Evolutionary conservation across 1,140 invertebrate genomes (phyloP), one percentile per base, ranked within the genome.

Genomic region (Chlorops oryzae): DNA sequence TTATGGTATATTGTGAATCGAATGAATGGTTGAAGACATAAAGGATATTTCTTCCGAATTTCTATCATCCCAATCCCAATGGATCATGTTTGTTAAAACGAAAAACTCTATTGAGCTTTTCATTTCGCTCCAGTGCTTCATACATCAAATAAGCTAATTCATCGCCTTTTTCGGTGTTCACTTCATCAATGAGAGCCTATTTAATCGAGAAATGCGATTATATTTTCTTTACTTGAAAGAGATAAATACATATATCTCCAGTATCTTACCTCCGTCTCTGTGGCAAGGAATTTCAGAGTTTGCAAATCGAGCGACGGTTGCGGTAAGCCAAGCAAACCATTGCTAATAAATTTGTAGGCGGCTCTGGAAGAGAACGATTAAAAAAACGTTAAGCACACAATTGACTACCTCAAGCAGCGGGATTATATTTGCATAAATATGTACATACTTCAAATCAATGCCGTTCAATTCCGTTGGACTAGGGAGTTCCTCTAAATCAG

Each of bases 311-410:
- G 25, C 5, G 43, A 44, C 21, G 55, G 50, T 38, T 63, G 65
- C 2, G 65, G 61, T 15, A 60, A 54, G 9, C 65, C 65, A n/a
- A 58, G 50, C 12, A 68, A 47, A 1, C 56, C 65, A 23, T 61
- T 63, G 24, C 65, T 55, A 12, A 68, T 5, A 50, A 68, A 68
- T 5, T 27, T 44, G 12, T 68, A 68, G 10, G 58, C 52, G 13
- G 57, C 56, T 13, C 65, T 68, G 28, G 23, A 57, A 56, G 17
- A 2, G 28, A n/a, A 28, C 37, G 24, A 34, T 13, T 10, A 21
- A 7, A 17, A 7, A 28, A 25, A 15, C 41, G 21, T 12, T 5
- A 34, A n/a, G 9, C 41, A 34, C 4, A 25, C 23, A 27, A 35
- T 42, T 54, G 4, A n/a, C n/a, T 24, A 15, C 38, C 13, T 15